phyloP scores from a whole-genome alignment of 2,797 vertebrate genomes.

The Malurus splendens region DNA sequence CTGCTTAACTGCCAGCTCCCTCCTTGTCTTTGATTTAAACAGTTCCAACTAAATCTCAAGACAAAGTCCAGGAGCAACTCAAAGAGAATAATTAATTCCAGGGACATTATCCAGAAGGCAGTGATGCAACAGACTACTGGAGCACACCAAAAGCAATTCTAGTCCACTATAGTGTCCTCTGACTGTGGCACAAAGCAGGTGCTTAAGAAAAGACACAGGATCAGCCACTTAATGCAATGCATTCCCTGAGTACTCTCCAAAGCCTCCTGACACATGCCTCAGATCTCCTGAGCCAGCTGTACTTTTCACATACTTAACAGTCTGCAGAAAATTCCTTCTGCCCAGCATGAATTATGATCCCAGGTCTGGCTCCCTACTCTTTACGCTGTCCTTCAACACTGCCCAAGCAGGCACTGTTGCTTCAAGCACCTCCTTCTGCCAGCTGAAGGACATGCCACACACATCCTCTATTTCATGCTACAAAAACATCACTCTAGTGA shows the following conservation, averaged over 20 bases:
- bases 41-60: not conserved
- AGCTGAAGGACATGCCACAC: not conserved
- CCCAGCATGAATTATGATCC: not conserved
- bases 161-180: not conserved
- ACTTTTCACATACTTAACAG: not conserved
- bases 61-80: not conserved
- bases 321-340: not conserved
- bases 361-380: not conserved
- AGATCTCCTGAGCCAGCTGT: not conserved
- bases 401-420: not conserved
- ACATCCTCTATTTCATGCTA: not conserved
- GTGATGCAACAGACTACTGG: not conserved
- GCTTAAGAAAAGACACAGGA: not conserved
- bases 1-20: not conserved
- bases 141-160: not conserved
- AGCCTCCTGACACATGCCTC: not conserved
- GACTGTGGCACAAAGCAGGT: not conserved
- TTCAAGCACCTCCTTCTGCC: not conserved
- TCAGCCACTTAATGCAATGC: not conserved
- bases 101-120: not conserved
- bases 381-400: not conserved
- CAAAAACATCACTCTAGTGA: not conserved
- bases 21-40: not conserved
- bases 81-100: not conserved
- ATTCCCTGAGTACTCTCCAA: not conserved